These are phyloP conservation scores for Orthosia cruda DNA, from an alignment of 2,888 invertebrate species.

Conservation along the genomic window DNA sequence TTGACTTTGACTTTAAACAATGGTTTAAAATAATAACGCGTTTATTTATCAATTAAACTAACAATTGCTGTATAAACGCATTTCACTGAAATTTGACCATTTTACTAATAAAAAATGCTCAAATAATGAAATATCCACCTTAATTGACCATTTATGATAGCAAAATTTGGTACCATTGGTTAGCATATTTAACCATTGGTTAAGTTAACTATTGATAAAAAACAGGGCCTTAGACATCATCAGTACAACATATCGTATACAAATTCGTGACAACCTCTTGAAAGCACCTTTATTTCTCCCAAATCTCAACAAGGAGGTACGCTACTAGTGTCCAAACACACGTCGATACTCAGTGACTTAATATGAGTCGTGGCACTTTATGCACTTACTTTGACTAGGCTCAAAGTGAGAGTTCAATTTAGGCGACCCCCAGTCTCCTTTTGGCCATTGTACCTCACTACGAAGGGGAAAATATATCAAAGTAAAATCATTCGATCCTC, in stretches of 20 bases:
- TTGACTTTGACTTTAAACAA: no score
- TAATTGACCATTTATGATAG: no score
- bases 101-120: no score
- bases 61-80: no score
- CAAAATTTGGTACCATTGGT: no score
- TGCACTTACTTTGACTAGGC: constrained; percentile 82
- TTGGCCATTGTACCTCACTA: constrained; percentile 78
- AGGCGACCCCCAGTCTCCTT: constrained; percentile 77
- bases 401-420: constrained; percentile 83
- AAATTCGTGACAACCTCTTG: constrained; percentile 4
- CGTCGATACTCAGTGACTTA: constrained; percentile 71
- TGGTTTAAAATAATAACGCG: no score
- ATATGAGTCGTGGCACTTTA: constrained; percentile 72
- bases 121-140: no score
- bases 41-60: no score
- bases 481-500: constrained; percentile 86
- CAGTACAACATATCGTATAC: not conserved
- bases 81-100: no score
- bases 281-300: constrained; percentile 18
- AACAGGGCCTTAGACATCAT: no score
- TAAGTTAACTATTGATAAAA: no score
- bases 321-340: constrained; percentile 70
- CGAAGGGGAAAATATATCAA: constrained; percentile 86
- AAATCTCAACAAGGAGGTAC: constrained; percentile 54
- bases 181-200: no score